These are phyloP conservation scores for Mactra quadrangularis DNA, from an alignment of 1,140 invertebrate species.

Conservation along the genomic window DNA sequence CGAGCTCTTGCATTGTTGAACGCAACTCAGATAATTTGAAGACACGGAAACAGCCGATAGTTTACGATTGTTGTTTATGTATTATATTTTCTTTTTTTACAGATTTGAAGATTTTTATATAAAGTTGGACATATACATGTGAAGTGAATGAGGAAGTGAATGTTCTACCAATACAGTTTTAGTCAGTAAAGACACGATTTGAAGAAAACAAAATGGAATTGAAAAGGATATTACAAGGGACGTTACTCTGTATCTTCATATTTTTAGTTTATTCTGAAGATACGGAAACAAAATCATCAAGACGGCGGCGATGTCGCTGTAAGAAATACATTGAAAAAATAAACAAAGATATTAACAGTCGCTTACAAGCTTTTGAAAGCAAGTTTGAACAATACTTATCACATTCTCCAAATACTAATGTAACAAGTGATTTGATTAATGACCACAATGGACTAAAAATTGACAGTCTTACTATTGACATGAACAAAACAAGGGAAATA, in stretches of 20 bases:
- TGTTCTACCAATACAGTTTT: too few species aligned
- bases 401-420: slow-evolving; percentile 6
- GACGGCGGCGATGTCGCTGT: slow-evolving; percentile 33
- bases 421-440: background rate
- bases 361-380: slow-evolving; percentile 49
- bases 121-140: too few species aligned
- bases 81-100: too few species aligned
- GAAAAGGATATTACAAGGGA: slow-evolving; percentile 29
- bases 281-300: slow-evolving; percentile 2
- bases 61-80: too few species aligned
- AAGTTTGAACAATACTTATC: slow-evolving; percentile 43
- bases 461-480: slow-evolving; percentile 20
- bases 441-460: slow-evolving; percentile 13
- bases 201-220: slow-evolving; percentile 25
- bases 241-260: slow-evolving; percentile 15
- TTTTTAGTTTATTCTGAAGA: slow-evolving; percentile 16
- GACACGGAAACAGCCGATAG: too few species aligned
- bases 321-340: slow-evolving; percentile 54
- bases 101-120: too few species aligned
- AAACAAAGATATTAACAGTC: slow-evolving; percentile 43
- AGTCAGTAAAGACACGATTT: too few species aligned
- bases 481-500: slow-evolving; percentile 40
- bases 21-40: too few species aligned
- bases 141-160: too few species aligned
- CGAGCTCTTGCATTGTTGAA: too few species aligned